Base-by-base conservation (phyloP, 2,888 invertebrate genomes). In the Drosophila putrida region DNA sequence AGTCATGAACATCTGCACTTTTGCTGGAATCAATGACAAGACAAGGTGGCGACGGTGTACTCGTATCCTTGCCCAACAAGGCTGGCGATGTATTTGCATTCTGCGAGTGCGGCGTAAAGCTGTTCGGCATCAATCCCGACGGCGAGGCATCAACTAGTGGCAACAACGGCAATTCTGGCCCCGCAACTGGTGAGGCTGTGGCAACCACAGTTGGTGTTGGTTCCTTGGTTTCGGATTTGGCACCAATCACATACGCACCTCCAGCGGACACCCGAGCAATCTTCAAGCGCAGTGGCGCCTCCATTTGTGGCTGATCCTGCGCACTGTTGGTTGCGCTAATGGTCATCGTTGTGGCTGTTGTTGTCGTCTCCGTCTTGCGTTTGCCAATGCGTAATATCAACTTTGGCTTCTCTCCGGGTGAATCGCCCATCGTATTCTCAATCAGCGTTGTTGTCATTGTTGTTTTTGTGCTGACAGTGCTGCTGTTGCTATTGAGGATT, bases 201-300 rank as follows among this genome's bases (percentile, higher is more conserved):
- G 66, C 51, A 2, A 27, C 63, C 50, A 50, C 49, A 1, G 70
- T 39, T 53, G 77, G 61, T 11, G 80, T 46, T 64, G 73, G 82
- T 28, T 88, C 86, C 25, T 87, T 85, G 5, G 41, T 4, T 0
- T 73, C 78, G 2, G 71, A 35, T 39, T 85, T 87, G 28, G 65
- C 89, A 3, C 91, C 92, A 49, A 92, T 92, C 2, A 91, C 90
- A 75, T 92, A 93, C 33, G 94, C 94, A 41, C 95, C 96, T 75
- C 97, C 97, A 89, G 96, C 96, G 71, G 96, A 95, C 87, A 95
- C 96, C 75, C 97, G 95, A 53, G 97, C 95, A 78, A 97, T 92
- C 94, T 97, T 97, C 93, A 97, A 94, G 78, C 96, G 95, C 78
- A 97, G 96, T 11, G 97, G 97, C 36, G 96, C 95, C 53, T 71